phyloP scores from a whole-genome alignment of 2,888 invertebrate species.

The Clusia tigrina region DNA sequence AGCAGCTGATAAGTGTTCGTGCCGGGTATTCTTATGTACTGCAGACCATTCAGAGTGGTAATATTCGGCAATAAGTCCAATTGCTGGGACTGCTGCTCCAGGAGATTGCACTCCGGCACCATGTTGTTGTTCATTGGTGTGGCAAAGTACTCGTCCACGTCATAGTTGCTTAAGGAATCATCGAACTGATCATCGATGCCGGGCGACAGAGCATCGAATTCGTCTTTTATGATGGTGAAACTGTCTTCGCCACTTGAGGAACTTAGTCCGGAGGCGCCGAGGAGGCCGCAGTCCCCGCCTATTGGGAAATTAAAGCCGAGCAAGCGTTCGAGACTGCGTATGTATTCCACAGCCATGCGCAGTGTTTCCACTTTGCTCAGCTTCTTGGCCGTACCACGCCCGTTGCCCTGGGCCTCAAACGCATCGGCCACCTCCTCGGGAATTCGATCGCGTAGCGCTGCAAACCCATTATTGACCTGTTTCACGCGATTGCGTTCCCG shows the following conservation, averaged over 20 bases:
- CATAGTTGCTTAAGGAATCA: conserved; percentile 56
- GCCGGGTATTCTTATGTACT: conserved; percentile 70
- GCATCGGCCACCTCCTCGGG: conserved; percentile 81
- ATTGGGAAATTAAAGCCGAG: conserved; percentile 70
- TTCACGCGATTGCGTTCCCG: conserved; percentile 92
- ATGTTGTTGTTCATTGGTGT: conserved; percentile 1
- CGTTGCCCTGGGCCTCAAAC: conserved; percentile 70
- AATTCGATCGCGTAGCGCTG: conserved; percentile 85
- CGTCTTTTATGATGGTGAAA: conserved; percentile 58
- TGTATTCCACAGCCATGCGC: conserved; percentile 90
- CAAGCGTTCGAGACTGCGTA: conserved; percentile 79
- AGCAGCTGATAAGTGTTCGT: conserved; percentile 73
- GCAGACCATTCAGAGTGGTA: conserved; percentile 65
- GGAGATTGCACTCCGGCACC: background rate
- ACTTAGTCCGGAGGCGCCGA: background rate
- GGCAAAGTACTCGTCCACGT: conserved; percentile 48
- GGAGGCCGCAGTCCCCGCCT: conserved; percentile 37
- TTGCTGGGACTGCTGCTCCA: conserved; percentile 15
- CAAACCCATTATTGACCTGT: conserved; percentile 91
- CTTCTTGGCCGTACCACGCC: conserved; percentile 74
- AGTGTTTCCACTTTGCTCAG: conserved; percentile 88
- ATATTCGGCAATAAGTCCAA: conserved; percentile 63
- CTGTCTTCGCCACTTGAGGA: conserved; percentile 56
- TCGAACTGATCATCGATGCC: conserved; percentile 51
- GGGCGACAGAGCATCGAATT: conserved; percentile 51